Percentiles rank a stretch among this genome's conserved stretches.
These are phyloP conservation scores for Ridgeia piscesae DNA, from an alignment of 1,140 invertebrate species.

Conservation along the genomic window DNA sequence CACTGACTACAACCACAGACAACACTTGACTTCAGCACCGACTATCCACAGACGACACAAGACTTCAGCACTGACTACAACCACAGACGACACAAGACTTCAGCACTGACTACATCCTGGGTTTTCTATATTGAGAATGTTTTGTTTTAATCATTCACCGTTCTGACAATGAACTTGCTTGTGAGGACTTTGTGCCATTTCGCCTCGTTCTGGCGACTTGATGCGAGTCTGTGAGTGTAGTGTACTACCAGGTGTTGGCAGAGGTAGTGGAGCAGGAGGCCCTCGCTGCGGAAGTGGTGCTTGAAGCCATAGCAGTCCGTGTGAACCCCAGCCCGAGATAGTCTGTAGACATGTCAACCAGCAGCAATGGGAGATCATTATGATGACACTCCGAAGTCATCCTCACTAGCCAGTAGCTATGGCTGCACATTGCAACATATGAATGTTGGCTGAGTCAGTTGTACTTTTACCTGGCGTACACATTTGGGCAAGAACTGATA, in stretches of 20 bases:
- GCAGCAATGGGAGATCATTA: no score
- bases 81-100: no score
- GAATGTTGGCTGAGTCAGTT: no score
- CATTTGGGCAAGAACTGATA: no score
- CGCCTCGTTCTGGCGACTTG: slow-evolving; percentile 49
- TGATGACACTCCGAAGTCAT: no score
- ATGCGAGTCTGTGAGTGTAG: slow-evolving; percentile 51
- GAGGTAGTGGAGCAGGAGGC: slow-evolving; percentile 61
- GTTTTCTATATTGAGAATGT: no score
- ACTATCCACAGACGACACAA: no score
- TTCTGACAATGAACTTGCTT: slow-evolving; percentile 5
- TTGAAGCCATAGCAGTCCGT: slow-evolving; percentile 63
- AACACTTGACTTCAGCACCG: background rate
- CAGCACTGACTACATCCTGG: no score
- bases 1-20: background rate
- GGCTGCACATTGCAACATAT: no score
- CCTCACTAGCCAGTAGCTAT: no score
- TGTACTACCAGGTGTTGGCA: slow-evolving; percentile 61
- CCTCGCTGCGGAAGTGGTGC: slow-evolving; percentile 56
- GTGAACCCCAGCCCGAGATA: slow-evolving; percentile 55
- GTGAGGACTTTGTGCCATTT: slow-evolving; percentile 40
- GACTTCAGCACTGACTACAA: no score
- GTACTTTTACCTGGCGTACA: no score
- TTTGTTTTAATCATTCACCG: slow-evolving; percentile 11
- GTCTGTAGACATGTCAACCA: slow-evolving; percentile 43